Evolutionary conservation across 2,797 vertebrate genomes (phyloP).

Genomic region (Bovichtus variegatus): DNA sequence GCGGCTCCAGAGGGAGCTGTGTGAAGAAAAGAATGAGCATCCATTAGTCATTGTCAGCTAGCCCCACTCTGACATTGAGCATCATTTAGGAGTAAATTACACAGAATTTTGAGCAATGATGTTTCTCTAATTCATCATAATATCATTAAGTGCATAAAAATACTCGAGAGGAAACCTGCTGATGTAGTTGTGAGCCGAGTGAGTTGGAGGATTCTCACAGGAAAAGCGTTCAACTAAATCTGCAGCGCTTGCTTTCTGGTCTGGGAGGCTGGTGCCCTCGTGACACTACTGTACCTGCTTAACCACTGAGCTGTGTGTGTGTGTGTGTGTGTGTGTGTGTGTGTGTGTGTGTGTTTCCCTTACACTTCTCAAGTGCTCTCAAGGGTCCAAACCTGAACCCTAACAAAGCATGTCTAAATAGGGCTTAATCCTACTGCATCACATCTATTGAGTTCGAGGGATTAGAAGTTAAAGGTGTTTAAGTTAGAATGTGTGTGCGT

Average conservation of each 20-base stretch:
- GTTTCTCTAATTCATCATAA: background rate
- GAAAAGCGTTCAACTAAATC: background rate
- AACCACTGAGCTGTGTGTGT: background rate
- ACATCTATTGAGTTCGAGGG: conserved; percentile 47
- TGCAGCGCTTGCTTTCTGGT: background rate
- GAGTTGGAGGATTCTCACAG: background rate
- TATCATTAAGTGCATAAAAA: background rate
- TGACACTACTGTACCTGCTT: background rate
- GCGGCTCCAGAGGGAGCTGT: too few species aligned
- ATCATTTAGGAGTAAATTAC: background rate
- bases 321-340: background rate
- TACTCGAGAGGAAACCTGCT: background rate
- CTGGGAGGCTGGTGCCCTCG: background rate
- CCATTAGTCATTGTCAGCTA: background rate
- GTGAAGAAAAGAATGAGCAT: background rate
- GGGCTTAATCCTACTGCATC: conserved; percentile 56
- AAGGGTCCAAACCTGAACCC: conserved; percentile 37
- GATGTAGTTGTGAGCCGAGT: background rate
- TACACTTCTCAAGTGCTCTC: conserved; percentile 22
- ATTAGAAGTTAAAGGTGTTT: conserved; percentile 57
- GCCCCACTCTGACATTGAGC: too few species aligned
- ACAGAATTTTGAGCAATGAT: background rate
- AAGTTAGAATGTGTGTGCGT: conserved; percentile 19
- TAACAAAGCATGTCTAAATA: conserved; percentile 50
- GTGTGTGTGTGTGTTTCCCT: background rate